phyloP scores from a whole-genome alignment of 2,113 vertebrate species.

The Limanda limanda region DNA sequence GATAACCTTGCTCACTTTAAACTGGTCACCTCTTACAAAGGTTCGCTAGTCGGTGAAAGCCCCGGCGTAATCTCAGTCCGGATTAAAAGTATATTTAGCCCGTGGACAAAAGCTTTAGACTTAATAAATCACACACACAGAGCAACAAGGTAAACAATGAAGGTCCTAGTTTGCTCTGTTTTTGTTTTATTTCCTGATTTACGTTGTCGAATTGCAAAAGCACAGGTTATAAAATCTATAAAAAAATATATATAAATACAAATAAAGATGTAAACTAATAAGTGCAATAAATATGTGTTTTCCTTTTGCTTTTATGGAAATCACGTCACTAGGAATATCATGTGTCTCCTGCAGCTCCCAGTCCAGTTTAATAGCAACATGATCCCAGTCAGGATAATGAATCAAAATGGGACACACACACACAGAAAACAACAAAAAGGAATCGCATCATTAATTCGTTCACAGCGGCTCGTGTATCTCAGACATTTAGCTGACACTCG shows the following conservation, averaged over 20 bases:
- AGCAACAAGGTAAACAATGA: background rate
- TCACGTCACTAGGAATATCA: background rate
- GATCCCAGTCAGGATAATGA: background rate
- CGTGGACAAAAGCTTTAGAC: no score
- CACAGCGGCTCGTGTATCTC: background rate
- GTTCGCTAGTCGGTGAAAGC: no score
- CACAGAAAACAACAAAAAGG: background rate
- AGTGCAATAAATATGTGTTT: no score
- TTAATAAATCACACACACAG: background rate
- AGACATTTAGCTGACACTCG: background rate
- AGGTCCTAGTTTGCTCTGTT: background rate
- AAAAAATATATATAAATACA: fast-evolving
- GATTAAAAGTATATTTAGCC: no score
- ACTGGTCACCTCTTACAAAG: background rate
- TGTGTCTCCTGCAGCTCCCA: background rate
- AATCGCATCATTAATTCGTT: background rate
- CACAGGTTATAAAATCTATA: no score
- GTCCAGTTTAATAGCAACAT: background rate
- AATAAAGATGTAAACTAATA: background rate
- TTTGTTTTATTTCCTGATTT: background rate
- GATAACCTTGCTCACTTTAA: background rate
- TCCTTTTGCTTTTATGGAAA: no score
- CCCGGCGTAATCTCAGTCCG: no score
- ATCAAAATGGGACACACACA: background rate
- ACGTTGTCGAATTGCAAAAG: no score